Conservation (phyloP, 2,113 vertebrate species). For the Muntiacus muntjak region DNA sequence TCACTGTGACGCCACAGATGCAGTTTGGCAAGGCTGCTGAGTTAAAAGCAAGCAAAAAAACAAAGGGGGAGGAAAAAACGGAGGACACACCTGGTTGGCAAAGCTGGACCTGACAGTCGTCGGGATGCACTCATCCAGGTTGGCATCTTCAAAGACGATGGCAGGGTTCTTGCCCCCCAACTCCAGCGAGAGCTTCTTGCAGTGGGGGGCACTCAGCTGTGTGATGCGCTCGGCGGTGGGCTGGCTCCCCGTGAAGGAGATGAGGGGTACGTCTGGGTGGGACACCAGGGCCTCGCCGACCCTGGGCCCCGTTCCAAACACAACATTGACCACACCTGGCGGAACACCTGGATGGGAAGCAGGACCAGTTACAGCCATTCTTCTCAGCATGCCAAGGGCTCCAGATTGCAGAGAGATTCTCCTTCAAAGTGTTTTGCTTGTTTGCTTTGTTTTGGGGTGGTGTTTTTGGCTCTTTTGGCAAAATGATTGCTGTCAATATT, state of each 20-base stretch:
- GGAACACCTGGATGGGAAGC: conserved; percentile 85
- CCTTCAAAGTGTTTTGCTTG: neutral
- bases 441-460: neutral
- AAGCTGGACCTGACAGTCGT: conserved; percentile 94
- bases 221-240: conserved; percentile 88
- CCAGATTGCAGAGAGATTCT: neutral
- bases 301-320: conserved; percentile 88
- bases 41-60: neutral
- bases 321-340: conserved; percentile 92
- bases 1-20: neutral
- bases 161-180: conserved; percentile 97
- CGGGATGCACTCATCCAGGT: conserved; percentile 89
- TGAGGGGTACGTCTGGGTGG: conserved; percentile 90
- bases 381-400: neutral
- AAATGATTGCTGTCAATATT: neutral
- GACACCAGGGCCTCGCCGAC: conserved; percentile 91
- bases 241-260: conserved; percentile 97
- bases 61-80: neutral
- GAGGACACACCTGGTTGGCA: conserved; percentile 90
- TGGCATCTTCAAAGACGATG: conserved; percentile 91
- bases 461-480: neutral
- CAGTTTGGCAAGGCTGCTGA: neutral
- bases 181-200: conserved; percentile 95
- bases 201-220: conserved; percentile 88
- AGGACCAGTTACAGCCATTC: neutral